Evolutionary conservation across 2,113 vertebrate genomes (phyloP).

Genomic region (Thomomys bottae): DNA sequence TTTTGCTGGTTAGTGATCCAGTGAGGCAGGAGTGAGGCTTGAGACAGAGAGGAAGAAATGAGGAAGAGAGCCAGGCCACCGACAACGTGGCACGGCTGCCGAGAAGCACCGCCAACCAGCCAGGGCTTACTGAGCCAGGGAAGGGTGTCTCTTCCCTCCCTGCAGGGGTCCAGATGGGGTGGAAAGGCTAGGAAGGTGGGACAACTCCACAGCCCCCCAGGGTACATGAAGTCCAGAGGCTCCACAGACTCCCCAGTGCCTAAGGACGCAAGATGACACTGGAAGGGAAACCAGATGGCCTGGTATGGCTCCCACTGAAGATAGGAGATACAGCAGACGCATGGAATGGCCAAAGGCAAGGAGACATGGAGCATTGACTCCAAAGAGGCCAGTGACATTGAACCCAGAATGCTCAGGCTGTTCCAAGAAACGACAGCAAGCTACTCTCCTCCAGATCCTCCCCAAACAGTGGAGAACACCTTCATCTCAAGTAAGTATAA

Average conservation of each 20-base stretch:
- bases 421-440: not conserved
- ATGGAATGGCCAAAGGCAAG: too few species aligned
- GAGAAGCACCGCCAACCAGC: not conserved
- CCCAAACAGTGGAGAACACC: not conserved
- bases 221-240: not conserved
- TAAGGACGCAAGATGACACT: not conserved
- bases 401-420: too few species aligned
- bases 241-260: not conserved
- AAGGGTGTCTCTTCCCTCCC: not conserved
- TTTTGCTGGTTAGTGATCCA: not conserved
- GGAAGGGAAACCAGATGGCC: too few species aligned
- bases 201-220: not conserved
- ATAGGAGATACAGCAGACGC: not conserved
- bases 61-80: not conserved
- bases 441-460: not conserved
- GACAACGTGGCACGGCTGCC: not conserved
- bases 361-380: too few species aligned
- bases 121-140: not conserved
- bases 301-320: too few species aligned
- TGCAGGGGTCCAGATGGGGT: too few species aligned
- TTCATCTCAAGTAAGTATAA: not conserved
- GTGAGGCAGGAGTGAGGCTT: not conserved
- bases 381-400: too few species aligned
- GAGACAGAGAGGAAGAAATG: not conserved
- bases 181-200: not conserved